These are phyloP conservation scores for Drosophila lini DNA, from an alignment of 1,140 invertebrate genomes.

Conservation along the genomic window DNA sequence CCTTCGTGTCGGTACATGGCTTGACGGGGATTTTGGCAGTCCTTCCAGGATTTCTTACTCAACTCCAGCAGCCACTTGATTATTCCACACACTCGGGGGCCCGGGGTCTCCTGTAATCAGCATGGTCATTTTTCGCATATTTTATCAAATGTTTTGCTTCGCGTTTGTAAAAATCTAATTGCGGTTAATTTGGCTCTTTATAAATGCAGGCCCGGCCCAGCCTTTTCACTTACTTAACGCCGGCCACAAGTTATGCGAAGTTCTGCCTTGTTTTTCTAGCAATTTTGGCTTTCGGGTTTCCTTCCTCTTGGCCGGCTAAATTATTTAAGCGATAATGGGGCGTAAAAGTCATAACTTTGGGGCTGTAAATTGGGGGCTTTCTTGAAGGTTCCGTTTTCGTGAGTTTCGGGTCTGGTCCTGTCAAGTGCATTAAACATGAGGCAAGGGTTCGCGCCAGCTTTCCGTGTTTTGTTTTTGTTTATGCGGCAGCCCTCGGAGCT, in stretches of 20 bases:
- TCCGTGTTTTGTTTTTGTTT: slow-evolving; percentile 14
- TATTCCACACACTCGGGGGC: slow-evolving; percentile 36
- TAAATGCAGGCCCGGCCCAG: slow-evolving; percentile 35
- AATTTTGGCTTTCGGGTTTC: slow-evolving; percentile 37
- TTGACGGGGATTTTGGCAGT: slow-evolving; percentile 6
- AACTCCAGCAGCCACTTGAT: slow-evolving; percentile 26
- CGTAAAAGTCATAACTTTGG: slow-evolving; percentile 72
- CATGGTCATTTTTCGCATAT: slow-evolving; percentile 16
- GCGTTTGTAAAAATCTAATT: slow-evolving; percentile 60
- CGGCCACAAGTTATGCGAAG: slow-evolving; percentile 39
- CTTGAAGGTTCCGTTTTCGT: slow-evolving; percentile 30
- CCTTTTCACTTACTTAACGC: slow-evolving; percentile 6
- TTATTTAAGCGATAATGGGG: slow-evolving; percentile 78
- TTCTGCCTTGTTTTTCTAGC: slow-evolving; percentile 30
- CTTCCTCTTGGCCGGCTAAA: slow-evolving; percentile 52
- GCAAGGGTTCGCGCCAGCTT: slow-evolving; percentile 24
- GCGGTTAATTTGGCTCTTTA: slow-evolving; percentile 56
- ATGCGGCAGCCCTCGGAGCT: background rate
- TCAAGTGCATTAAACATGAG: slow-evolving; percentile 56
- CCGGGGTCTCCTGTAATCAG: slow-evolving; percentile 15
- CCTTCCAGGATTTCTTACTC: slow-evolving; percentile 32
- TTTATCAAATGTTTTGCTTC: slow-evolving; percentile 46
- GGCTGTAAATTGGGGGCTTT: slow-evolving; percentile 35
- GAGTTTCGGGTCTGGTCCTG: slow-evolving; percentile 22
- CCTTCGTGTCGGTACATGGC: slow-evolving; percentile 16